A percentile compares a stretch with the other conserved stretches of the same genome.
Evolutionary conservation across 2,113 vertebrate species (phyloP).

Genomic region (Progne subis): DNA sequence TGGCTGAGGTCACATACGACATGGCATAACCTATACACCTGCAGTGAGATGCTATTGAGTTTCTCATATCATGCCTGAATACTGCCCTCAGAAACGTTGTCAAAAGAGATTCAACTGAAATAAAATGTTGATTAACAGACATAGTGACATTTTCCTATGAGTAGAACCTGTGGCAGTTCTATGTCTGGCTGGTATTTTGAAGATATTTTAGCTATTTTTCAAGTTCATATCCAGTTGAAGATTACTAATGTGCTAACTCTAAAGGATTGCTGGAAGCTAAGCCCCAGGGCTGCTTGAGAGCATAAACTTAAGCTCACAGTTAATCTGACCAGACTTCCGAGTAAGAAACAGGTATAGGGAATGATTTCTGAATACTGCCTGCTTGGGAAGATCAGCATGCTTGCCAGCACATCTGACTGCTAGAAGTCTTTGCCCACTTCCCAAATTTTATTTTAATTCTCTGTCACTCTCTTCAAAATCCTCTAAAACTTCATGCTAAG

Average conservation of each 20-base stretch:
- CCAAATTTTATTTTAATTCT: not conserved
- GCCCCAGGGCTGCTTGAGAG: not conserved
- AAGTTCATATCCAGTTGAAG: not conserved
- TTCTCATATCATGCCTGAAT: constrained; percentile 3
- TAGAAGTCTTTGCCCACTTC: not conserved
- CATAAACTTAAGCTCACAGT: not conserved
- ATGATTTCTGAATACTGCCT: not conserved
- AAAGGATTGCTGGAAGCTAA: constrained; percentile 40
- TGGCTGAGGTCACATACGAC: not conserved
- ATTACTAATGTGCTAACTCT: constrained; percentile 20
- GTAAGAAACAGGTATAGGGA: not conserved
- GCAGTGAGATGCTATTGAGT: not conserved
- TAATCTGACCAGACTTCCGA: constrained; percentile 37
- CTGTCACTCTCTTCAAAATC: not conserved
- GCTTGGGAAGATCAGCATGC: not conserved
- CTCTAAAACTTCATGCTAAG: not conserved
- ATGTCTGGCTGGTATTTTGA: not conserved
- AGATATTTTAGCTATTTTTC: constrained; percentile 20
- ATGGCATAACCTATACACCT: not conserved
- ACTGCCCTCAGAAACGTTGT: constrained; percentile 2
- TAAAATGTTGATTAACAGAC: constrained; percentile 9
- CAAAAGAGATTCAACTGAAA: constrained; percentile 13
- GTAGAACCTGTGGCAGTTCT: constrained; percentile 8
- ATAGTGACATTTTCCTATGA: constrained; percentile 5
- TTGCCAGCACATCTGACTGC: not conserved